Evolutionary conservation across 2,888 invertebrate genomes (phyloP).

Genomic region (Parnassius smintheus): DNA sequence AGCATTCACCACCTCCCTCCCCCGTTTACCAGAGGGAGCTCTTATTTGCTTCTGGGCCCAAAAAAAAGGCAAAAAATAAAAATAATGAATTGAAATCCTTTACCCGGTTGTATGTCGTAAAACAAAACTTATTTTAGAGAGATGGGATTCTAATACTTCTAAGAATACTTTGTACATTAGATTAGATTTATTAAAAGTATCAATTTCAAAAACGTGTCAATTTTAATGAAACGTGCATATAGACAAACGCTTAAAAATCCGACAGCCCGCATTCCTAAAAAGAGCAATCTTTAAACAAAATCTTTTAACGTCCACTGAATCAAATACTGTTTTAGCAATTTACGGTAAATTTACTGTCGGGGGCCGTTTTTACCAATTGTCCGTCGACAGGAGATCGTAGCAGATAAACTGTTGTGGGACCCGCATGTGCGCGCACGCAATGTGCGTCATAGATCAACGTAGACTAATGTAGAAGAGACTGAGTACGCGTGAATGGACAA

Average conservation of each 20-base stretch:
- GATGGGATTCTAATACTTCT: too few relatives aligned
- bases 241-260: conserved; percentile 51
- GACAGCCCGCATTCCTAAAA: conserved; percentile 67
- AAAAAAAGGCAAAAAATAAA: too few relatives aligned
- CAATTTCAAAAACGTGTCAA: conserved; percentile 28
- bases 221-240: conserved; percentile 46
- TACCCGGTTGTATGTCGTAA: too few relatives aligned
- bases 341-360: conserved; percentile 66
- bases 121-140: too few relatives aligned
- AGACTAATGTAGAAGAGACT: not conserved
- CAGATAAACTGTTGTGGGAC: conserved; percentile 59
- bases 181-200: not conserved
- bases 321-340: conserved; percentile 75
- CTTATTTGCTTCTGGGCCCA: too few relatives aligned
- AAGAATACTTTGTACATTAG: too few relatives aligned
- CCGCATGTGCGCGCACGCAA: conserved; percentile 78
- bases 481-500: too few relatives aligned
- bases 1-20: too few relatives aligned
- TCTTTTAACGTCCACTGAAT: conserved; percentile 63
- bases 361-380: conserved; percentile 76
- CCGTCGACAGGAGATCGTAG: conserved; percentile 58
- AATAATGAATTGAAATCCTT: too few relatives aligned
- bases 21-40: too few relatives aligned
- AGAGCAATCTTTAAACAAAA: conserved; percentile 69
- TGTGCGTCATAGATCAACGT: conserved; percentile 44